Evolutionary conservation across 2,113 vertebrate genomes (phyloP).

Genomic region (Balaeniceps rex): DNA sequence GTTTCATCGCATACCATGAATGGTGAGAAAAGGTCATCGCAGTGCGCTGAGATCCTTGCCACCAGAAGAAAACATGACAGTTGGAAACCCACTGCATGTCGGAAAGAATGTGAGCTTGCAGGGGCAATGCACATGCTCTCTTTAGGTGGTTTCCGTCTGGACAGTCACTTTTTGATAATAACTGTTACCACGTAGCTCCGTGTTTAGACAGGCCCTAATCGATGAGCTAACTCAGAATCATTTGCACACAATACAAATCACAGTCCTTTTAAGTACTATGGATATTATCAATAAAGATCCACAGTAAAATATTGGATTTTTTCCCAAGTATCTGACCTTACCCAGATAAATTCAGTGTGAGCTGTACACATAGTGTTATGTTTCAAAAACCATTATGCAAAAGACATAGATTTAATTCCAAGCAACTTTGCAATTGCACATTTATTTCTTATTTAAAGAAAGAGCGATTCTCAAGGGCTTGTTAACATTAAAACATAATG

Average conservation of each 20-base stretch:
- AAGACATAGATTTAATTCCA: not conserved
- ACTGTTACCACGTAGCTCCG: not conserved
- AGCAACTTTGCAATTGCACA: not conserved
- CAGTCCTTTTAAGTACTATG: not conserved
- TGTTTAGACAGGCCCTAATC: not conserved
- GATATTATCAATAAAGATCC: not conserved
- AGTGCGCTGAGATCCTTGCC: not conserved
- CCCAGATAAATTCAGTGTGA: not conserved
- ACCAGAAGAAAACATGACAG: not conserved
- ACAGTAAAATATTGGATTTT: fast-evolving
- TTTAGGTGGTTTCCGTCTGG: not conserved
- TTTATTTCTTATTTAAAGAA: conserved; percentile 12
- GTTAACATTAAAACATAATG: not conserved
- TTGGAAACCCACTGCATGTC: not conserved
- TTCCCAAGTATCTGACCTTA: not conserved
- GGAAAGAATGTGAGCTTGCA: not conserved
- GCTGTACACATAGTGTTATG: not conserved
- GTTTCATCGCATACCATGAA: not conserved
- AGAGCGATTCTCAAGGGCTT: not conserved
- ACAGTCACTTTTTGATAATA: not conserved
- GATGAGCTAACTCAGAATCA: not conserved
- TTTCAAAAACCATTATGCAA: not conserved
- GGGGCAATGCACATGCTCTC: fast-evolving
- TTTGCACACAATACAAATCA: not conserved
- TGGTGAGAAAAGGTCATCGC: not conserved